These are phyloP conservation scores for Neostethus bicornis DNA, from an alignment of 2,797 vertebrate genomes.

Conservation along the genomic window DNA sequence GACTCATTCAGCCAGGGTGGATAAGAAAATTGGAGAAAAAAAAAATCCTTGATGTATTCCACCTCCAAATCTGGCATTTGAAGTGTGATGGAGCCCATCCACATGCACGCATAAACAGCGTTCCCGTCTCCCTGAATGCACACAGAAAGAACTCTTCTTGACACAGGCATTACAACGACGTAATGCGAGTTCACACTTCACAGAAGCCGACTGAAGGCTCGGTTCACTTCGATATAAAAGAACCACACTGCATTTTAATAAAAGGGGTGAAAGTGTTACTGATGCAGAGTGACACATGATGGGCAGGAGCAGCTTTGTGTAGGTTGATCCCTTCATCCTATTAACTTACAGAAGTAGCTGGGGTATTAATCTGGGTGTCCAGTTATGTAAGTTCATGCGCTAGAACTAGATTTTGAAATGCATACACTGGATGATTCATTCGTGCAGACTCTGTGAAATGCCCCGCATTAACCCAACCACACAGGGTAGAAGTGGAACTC, in stretches of 20 bases:
- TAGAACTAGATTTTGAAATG: conserved; percentile 31
- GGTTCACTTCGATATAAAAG: not conserved
- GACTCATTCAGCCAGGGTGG: conserved; percentile 22
- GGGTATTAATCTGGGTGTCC: conserved; percentile 45
- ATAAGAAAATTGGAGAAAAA: conserved; percentile 8
- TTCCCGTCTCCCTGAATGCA: conserved; percentile 25
- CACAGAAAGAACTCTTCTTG: conserved; percentile 35
- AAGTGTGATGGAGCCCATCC: conserved; percentile 19
- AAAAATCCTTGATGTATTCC: conserved; percentile 23
- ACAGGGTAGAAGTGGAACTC: conserved; percentile 17
- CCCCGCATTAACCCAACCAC: conserved; percentile 13
- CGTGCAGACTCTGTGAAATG: conserved; percentile 1
- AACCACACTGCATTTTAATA: conserved; percentile 27
- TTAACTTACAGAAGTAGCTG: conserved; percentile 35
- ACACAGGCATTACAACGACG: conserved; percentile 17
- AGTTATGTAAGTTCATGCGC: conserved; percentile 35
- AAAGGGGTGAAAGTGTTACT: conserved; percentile 44
- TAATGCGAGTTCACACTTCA: conserved; percentile 8
- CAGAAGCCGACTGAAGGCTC: conserved; percentile 4
- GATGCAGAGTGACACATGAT: conserved; percentile 47
- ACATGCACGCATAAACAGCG: conserved; percentile 15
- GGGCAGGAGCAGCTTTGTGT: conserved; percentile 30
- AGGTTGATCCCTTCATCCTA: conserved; percentile 30
- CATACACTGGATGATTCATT: conserved; percentile 34
- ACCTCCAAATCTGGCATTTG: conserved; percentile 27